Conservation (phyloP, 2,888 invertebrate genomes). For the Salpingus planirostris region DNA sequence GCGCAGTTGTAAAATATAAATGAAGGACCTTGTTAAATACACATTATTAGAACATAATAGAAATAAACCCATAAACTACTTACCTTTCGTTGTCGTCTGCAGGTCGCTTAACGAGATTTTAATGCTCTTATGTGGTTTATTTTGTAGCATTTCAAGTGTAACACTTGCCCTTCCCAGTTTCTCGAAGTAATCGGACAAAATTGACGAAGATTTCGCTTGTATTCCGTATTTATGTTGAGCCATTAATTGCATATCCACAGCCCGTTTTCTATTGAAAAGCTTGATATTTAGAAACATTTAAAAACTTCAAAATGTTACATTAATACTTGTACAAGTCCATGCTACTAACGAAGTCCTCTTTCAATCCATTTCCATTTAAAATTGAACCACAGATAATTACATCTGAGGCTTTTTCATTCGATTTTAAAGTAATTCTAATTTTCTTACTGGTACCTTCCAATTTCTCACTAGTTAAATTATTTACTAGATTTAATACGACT, state of each 20-base stretch:
- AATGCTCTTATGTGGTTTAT: conserved; percentile 53
- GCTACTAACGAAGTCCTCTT: conserved; percentile 44
- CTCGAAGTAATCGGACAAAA: conserved; percentile 48
- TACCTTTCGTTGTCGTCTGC: conserved; percentile 25
- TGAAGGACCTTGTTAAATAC: conserved; percentile 52
- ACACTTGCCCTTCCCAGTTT: conserved; percentile 58
- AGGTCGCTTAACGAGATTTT: conserved; percentile 41
- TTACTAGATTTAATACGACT: conserved; percentile 36
- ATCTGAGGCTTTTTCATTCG: conserved; percentile 27
- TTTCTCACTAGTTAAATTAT: conserved; percentile 32
- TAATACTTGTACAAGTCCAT: conserved; percentile 50
- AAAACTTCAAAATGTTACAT: conserved; percentile 11
- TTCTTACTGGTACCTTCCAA: conserved; percentile 25
- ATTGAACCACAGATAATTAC: conserved; percentile 52
- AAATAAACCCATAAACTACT: no score
- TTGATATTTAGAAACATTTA: conserved; percentile 11
- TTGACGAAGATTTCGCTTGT: conserved; percentile 42
- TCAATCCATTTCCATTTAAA: conserved; percentile 47
- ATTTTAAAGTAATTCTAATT: conserved; percentile 39
- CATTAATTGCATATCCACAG: conserved; percentile 55
- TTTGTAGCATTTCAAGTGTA: conserved; percentile 59
- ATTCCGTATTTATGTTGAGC: conserved; percentile 61
- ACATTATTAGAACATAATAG: no score
- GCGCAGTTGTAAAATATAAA: conserved; percentile 75
- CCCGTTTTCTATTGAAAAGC: conserved; percentile 43